Conservation (phyloP, 2,797 vertebrate species). For the Propithecus deckenii region DNA sequence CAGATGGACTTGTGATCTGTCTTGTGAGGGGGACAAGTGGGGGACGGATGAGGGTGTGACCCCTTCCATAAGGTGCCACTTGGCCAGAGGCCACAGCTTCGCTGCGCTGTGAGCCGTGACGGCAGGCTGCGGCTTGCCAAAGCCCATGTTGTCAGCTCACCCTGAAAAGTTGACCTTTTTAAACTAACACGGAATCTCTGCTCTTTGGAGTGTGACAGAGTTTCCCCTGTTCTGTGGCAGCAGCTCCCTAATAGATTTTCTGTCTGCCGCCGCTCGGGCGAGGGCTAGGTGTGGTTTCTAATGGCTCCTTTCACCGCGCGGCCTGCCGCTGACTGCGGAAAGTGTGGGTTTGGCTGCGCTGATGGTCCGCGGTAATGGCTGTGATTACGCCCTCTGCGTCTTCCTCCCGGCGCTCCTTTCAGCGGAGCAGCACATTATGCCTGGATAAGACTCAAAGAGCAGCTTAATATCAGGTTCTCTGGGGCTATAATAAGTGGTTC, state of each 20-base stretch:
- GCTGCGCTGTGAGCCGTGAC: background rate
- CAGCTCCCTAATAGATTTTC: slow-evolving; percentile 80
- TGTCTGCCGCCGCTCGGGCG: background rate
- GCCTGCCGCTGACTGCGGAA: slow-evolving; percentile 85
- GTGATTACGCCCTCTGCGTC: slow-evolving; percentile 89
- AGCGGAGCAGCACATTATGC: slow-evolving; percentile 84
- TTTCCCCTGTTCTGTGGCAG: slow-evolving; percentile 70
- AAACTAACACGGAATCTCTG: slow-evolving; percentile 36
- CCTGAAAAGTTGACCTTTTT: slow-evolving; percentile 74
- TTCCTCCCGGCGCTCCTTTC: slow-evolving; percentile 85
- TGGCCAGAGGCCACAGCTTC: background rate
- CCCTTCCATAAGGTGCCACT: slow-evolving; percentile 10
- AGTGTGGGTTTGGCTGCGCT: slow-evolving; percentile 85
- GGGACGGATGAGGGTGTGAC: background rate
- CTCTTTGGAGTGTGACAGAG: slow-evolving; percentile 62
- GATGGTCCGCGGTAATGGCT: slow-evolving; percentile 86
- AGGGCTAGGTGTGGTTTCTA: slow-evolving; percentile 83
- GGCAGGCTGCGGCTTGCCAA: slow-evolving; percentile 66
- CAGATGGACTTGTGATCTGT: slow-evolving; percentile 49
- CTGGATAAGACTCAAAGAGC: slow-evolving; percentile 86
- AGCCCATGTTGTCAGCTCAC: slow-evolving; percentile 32
- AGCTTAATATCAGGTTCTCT: slow-evolving; percentile 86
- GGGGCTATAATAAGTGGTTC: slow-evolving; percentile 85
- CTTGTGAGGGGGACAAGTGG: background rate
- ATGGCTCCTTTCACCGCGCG: slow-evolving; percentile 84